Conservation (phyloP, 92 coral and sea anemone genomes). For the Phymanthus crucifer region DNA sequence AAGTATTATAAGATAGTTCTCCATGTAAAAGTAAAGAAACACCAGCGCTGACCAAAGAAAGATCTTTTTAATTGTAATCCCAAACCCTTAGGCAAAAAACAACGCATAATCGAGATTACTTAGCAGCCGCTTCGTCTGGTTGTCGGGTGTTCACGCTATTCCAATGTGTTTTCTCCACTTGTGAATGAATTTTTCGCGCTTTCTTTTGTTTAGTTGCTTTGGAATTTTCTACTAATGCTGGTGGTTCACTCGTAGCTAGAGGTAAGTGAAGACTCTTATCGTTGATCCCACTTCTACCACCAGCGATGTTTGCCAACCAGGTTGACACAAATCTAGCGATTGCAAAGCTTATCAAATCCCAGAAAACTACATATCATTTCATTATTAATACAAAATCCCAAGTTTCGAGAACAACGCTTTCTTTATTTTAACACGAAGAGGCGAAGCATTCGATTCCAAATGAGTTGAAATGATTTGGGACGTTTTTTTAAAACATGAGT, state of each 20-base stretch:
- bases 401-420: neutral
- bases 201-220: conserved; percentile 1
- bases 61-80: neutral
- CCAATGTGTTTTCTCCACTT: neutral
- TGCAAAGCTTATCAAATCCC: neutral
- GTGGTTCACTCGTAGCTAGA: neutral
- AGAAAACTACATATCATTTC: neutral
- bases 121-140: neutral
- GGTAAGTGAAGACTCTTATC: neutral
- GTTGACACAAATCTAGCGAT: neutral
- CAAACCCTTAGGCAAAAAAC: neutral
- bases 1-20: conserved; percentile 6
- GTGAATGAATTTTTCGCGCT: neutral
- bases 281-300: neutral
- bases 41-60: conserved; percentile 5
- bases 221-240: neutral
- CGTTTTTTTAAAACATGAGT: neutral
- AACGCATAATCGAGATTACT: neutral
- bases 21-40: conserved; percentile 5
- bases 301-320: neutral
- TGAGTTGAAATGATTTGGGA: neutral
- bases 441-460: neutral
- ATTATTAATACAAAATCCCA: neutral
- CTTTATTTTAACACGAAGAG: neutral
- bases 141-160: neutral